These are phyloP conservation scores for Isichthys henryi DNA, from an alignment of 2,113 vertebrate genomes.

Conservation along the genomic window DNA sequence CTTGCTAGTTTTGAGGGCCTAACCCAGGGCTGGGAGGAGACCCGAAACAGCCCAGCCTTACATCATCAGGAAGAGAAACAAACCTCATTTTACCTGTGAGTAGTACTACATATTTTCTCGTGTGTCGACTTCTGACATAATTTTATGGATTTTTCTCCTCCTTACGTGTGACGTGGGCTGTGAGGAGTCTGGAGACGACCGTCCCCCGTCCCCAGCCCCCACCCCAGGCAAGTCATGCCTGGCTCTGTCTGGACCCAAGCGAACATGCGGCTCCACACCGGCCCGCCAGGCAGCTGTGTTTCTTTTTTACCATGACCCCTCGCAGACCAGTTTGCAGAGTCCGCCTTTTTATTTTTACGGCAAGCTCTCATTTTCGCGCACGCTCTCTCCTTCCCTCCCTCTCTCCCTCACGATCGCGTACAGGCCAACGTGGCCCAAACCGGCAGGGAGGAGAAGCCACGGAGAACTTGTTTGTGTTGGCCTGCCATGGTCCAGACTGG, in stretches of 20 bases:
- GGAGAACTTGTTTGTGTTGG: neutral
- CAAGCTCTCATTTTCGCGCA: neutral
- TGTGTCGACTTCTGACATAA: neutral
- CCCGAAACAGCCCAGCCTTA: neutral
- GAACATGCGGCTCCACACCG: neutral
- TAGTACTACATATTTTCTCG: neutral
- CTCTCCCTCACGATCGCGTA: neutral
- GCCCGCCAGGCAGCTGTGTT: neutral
- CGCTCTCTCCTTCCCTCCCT: neutral
- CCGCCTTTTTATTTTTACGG: slow-evolving; percentile 13
- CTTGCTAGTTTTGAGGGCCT: slow-evolving; percentile 33
- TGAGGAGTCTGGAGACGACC: neutral
- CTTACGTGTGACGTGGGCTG: neutral
- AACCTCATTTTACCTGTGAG: neutral
- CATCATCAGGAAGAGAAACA: neutral
- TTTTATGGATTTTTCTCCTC: neutral
- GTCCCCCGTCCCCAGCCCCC: neutral
- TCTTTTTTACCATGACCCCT: neutral
- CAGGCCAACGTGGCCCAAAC: neutral
- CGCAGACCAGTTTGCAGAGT: neutral
- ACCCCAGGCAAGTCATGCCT: neutral
- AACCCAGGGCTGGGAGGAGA: neutral
- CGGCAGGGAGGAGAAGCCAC: neutral
- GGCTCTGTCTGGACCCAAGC: no score
- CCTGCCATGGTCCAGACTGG: neutral